These are phyloP conservation scores for Scomber colias DNA, from an alignment of 2,113 vertebrate genomes.

Conservation along the genomic window DNA sequence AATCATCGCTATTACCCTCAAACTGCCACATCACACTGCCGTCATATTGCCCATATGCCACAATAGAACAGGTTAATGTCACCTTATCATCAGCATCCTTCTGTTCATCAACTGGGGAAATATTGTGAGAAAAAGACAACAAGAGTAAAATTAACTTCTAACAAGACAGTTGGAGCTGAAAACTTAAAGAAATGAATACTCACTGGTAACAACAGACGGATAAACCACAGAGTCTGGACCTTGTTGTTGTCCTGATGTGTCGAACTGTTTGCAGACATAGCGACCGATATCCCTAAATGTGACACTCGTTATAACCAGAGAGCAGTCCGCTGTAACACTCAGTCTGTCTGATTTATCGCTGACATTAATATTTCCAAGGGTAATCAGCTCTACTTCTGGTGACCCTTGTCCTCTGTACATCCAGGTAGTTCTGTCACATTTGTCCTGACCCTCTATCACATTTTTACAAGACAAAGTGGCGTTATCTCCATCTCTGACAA, in stretches of 20 bases:
- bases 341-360: too few relatives aligned
- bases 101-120: background rate
- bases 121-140: conserved; percentile 10
- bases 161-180: too few relatives aligned
- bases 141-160: background rate
- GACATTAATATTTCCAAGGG: fast-evolving
- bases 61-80: background rate
- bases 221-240: fast-evolving
- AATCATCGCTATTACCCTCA: background rate
- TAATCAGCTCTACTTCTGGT: fast-evolving
- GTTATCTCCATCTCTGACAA: background rate
- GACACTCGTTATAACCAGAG: conserved; percentile 30
- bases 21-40: background rate
- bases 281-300: background rate
- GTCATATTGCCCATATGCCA: fast-evolving
- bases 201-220: conserved; percentile 37
- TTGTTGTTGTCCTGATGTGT: fast-evolving
- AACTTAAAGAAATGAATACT: conserved; percentile 25
- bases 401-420: fast-evolving
- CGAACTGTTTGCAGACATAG: background rate
- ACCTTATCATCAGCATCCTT: fast-evolving
- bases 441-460: background rate
- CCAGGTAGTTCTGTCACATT: fast-evolving
- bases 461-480: conserved; percentile 3
- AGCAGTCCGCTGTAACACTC: too few relatives aligned